Evolutionary conservation across 1,140 invertebrate species (phyloP).

Genomic region (Eriocheir sinensis): DNA sequence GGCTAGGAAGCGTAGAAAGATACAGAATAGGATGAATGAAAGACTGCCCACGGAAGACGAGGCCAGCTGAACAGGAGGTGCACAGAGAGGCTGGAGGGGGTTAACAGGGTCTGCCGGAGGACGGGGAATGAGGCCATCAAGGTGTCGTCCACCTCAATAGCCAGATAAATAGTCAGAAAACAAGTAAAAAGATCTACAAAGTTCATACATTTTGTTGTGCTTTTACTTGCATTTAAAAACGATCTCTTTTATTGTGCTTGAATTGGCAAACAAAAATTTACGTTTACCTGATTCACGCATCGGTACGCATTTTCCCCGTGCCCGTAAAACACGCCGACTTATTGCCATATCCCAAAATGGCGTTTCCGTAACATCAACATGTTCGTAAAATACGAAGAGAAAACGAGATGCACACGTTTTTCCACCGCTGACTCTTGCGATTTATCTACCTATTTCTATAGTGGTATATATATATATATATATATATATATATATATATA

Average conservation of each 20-base stretch:
- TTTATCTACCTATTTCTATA: conserved; percentile 47
- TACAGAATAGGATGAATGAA: not conserved
- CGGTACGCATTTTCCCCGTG: not conserved
- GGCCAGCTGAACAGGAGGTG: not conserved
- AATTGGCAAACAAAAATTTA: not conserved
- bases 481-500: conserved; percentile 26
- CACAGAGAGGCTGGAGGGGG: not conserved
- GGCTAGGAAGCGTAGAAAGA: not conserved
- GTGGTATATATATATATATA: conserved; percentile 40
- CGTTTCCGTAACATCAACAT: not conserved
- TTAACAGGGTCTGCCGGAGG: too few species aligned
- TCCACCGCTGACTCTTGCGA: too few species aligned
- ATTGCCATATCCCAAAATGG: not conserved
- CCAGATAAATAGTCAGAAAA: not conserved
- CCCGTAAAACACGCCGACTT: not conserved
- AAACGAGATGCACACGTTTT: not conserved
- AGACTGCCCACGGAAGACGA: not conserved
- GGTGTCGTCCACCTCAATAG: too few species aligned
- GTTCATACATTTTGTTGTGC: not conserved
- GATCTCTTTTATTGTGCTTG: not conserved
- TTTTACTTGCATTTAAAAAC: not conserved
- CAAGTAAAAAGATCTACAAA: not conserved
- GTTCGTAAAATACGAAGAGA: not conserved
- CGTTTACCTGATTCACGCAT: not conserved
- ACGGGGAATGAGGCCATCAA: too few species aligned